Percentiles rank a stretch among this genome's conserved stretches.
Evolutionary conservation across 2,113 vertebrate genomes (phyloP).

Genomic region (Otocyon megalotis): DNA sequence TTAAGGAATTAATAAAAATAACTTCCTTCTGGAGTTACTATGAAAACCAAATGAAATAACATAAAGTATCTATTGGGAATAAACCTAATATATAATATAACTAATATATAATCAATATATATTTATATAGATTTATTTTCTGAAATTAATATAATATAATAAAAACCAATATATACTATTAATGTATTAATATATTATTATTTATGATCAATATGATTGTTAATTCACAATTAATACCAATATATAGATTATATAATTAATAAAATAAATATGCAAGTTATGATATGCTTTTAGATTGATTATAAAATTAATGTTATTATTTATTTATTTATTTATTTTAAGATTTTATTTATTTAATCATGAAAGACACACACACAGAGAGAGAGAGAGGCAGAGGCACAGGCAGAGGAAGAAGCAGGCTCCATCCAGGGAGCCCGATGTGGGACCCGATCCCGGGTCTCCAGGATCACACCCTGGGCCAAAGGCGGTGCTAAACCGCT

Average conservation of each 20-base stretch:
- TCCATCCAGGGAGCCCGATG: too few species aligned
- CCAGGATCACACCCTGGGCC: too few species aligned
- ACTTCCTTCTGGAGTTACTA: constrained; percentile 30
- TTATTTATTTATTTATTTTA: too few species aligned
- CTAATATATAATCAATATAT: neutral
- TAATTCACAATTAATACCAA: neutral
- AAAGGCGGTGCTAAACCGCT: too few species aligned
- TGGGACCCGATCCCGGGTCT: too few species aligned
- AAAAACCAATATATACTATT: neutral
- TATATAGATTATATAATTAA: neutral
- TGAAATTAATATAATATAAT: neutral
- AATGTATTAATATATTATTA: neutral
- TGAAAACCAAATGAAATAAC: neutral
- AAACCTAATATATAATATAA: neutral
- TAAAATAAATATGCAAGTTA: neutral
- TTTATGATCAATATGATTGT: neutral
- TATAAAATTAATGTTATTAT: neutral
- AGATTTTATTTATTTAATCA: too few species aligned
- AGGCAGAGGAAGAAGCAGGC: too few species aligned
- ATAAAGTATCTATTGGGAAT: neutral
- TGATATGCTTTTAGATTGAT: neutral
- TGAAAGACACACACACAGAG: too few species aligned
- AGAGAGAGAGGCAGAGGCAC: too few species aligned
- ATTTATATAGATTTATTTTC: neutral
- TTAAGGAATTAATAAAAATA: constrained; percentile 12